Evolutionary conservation across 1,140 invertebrate genomes (phyloP), one percentile per base, ranked within the genome.

Genomic region (Drosophila azteca): DNA sequence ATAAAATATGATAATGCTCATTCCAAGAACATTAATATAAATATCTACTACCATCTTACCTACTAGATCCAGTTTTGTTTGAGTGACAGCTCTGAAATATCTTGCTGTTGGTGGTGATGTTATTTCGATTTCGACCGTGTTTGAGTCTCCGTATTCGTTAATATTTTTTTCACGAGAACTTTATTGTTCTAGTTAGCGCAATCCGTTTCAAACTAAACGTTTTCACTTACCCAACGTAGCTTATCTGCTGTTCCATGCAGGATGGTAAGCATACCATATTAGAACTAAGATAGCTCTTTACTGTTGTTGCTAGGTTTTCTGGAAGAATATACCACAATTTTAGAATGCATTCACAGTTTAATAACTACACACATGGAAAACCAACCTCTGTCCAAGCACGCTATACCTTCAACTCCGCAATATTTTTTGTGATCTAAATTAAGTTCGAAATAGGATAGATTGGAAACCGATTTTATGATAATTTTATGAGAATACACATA

Each of bases 211-310:
- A 39, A 15, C 1, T 7, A 11, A 5, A 11, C 11, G 2, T 39
- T 6, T 31, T 35, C 1, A 0, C 52, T 71, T 61, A 83, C 79
- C 79, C 79, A 13, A 83, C 79, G 44, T 46, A 62, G 20, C 58
- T 79, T 26, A 83, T 83, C 15, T 83, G 79, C 17, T 83, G 79
- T 39, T 83, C 79, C 50, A 84, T 46, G 61, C 79, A 83, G 17
- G 79, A 83, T 11, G 79, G 79, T 15, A 79, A 39, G 22, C 79
- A 83, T 1, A 49, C 66, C 22, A 64, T 61, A 53, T 71, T 58
- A n/a, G 46, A 41, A 31, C 59, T 54, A 6, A 83, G 75, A 44
- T 51, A 64, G 4, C 75, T 35, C 35, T 67, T 83, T 6, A 83
- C 80, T 54, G 35, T 70, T 4, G 43, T 44, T 0, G 70, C 58